Evolutionary conservation across 2,888 invertebrate species (phyloP), one percentile per base, ranked within the genome.

Genomic region (Diadegma fenestrale): DNA sequence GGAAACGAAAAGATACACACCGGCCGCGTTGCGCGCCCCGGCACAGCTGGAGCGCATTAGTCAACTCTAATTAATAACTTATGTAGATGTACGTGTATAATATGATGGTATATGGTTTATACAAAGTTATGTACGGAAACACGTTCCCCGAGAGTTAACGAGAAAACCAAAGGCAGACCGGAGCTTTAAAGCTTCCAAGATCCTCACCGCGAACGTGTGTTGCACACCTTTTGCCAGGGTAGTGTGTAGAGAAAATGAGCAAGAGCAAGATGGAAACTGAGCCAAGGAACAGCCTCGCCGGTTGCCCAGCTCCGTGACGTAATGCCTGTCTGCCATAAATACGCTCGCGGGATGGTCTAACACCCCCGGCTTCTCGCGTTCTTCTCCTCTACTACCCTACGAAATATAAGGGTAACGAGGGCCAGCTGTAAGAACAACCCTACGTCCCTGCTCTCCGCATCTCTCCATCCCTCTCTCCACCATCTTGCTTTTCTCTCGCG

Each of bases 41-140:
- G 88, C 92, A 93, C 93, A 93, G 93, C 93, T 93, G 93, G 92
- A 92, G 90, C 89, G 89, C 91, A 92, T 93, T 93, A 93, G 92
- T 93, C 92, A 92, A 91, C 90, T 89, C 89, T 93, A 93, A 93
- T 93, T 93, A 93, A 93, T 93, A 93, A 93, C 91, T 93, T 91
- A 93, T 90, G 91, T 88, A 89, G 81, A 87, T 83, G 64, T 80
- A 73, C 72, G 58, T 69, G 33, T 82, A 77, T 77, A 73, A 85
- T 80, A 85, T 80, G 69, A 66, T 77, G 69, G 73, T 80, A 51
- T 80, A 80, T 54, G 73, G 33, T 66, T 68, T 78, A 84, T 79
- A 73, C 54, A 69, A 72, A 77, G 71, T 77, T 58, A 68, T 68
- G 71, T 30, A 78, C 77, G 51, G 72, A 68, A 78, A 66, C 78